Evolutionary conservation across 2,113 vertebrate species (phyloP).

Genomic region (Caranx melampygus): DNA sequence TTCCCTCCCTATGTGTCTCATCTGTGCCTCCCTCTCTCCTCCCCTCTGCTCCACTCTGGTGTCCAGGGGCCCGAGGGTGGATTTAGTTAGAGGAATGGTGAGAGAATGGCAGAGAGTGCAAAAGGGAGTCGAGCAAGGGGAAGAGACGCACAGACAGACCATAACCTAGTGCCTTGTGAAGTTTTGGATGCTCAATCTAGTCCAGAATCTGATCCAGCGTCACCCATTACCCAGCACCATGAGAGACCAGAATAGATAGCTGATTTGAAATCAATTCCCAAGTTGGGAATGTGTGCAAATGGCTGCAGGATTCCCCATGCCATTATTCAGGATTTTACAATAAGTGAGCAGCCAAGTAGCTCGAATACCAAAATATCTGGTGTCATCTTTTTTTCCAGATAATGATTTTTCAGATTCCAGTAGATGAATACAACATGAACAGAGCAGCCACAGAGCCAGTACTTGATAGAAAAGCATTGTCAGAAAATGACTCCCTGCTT

Average conservation of each 20-base stretch:
- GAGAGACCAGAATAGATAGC: conserved; percentile 33
- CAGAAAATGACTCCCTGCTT: neutral
- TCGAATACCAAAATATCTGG: conserved; percentile 3
- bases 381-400: conserved; percentile 8
- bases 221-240: conserved; percentile 38
- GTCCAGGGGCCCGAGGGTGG: conserved; percentile 57
- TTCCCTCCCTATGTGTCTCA: conserved; percentile 24
- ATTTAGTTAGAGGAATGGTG: conserved; percentile 63
- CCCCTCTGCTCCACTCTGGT: conserved; percentile 61
- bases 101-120: conserved; percentile 47
- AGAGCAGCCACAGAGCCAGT: neutral
- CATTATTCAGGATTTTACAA: conserved; percentile 35
- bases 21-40: conserved; percentile 54
- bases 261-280: conserved; percentile 24
- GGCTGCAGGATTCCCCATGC: neutral
- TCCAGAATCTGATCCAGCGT: conserved; percentile 41
- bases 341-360: neutral
- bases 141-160: conserved; percentile 36
- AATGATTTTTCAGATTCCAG: conserved; percentile 1
- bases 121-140: conserved; percentile 22
- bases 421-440: conserved; percentile 2
- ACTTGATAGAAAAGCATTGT: neutral
- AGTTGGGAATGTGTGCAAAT: conserved; percentile 34
- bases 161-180: conserved; percentile 46
- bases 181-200: conserved; percentile 47